Base-by-base conservation (phyloP, 2,888 invertebrate species). In the Leucoma salicis region DNA sequence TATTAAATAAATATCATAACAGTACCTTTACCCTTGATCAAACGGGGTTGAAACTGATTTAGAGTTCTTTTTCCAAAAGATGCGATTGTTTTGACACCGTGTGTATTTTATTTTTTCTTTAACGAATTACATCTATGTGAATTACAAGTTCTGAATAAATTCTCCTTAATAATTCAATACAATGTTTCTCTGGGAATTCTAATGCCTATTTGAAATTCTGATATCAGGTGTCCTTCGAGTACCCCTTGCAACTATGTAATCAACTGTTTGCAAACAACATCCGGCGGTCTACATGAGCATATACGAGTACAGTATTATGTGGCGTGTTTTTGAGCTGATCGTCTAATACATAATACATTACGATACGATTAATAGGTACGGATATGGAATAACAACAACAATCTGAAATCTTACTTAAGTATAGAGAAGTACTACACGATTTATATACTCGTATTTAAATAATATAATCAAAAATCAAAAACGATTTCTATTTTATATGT, bases 181-280 rank as follows among this genome's bases (percentile, higher is more conserved):
- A 44, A 35, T 33, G 31, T 44, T 11, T 42, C 39, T 39, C 44
- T 43, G 25, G 31, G 35, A 34, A 56, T 57, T 63, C 58, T 55
- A 58, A 61, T 40, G 50, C 47, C 8, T 52, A 55, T 63, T 63
- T 67, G 58, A 60, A 64, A 56, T 79, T 74, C 76, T 48, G 76
- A 82, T 83, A 82, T 68, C 67, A 52, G 50, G 50, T 70, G 85
- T 82, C 86, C 86, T 87, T 85, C 82, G 63, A 47, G 39, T 79
- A 76, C 78, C 83, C 84, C 82, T 76, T 67, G 55, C 46, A 40
- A 31, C 61, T 51, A 55, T 49, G 56, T 55, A 53, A 51, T 42
- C 36, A 53, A 62, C 43, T 57, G 55, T 59, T 69, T 62, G 70
- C 69, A 70, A 77, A 72, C 55, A 68, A 82, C 79, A 82, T 82